Conservation (phyloP, 2,888 invertebrate genomes). For the Macropis europaea region DNA sequence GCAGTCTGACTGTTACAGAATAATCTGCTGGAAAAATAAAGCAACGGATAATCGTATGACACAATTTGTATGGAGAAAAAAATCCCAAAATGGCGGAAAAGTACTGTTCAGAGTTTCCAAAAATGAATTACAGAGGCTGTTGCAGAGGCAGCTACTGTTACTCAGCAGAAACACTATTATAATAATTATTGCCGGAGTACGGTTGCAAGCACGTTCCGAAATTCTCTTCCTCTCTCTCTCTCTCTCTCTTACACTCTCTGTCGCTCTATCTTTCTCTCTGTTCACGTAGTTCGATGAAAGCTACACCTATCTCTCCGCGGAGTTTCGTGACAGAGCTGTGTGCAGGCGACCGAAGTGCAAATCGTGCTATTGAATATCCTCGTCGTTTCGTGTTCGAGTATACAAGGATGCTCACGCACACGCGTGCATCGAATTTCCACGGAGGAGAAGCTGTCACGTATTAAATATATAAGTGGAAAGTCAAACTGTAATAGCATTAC, state of each 20-base stretch:
- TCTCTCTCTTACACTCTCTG: no score
- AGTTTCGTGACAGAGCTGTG: constrained; percentile 13
- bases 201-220: constrained; percentile 1
- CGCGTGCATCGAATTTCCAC: background rate
- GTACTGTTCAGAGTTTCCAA: background rate
- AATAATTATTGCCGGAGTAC: constrained; percentile 23
- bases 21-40: no score
- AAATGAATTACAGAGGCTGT: constrained; percentile 8
- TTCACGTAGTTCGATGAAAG: background rate
- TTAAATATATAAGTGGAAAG: background rate
- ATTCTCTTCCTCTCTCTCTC: no score
- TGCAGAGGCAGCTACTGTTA: background rate
- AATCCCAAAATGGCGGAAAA: background rate
- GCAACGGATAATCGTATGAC: no score
- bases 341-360: constrained; percentile 8
- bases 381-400: background rate
- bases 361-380: constrained; percentile 19
- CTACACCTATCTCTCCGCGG: background rate
- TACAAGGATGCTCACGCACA: background rate
- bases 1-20: no score
- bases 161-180: constrained; percentile 17
- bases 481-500: background rate
- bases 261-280: no score
- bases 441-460: background rate
- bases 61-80: background rate